Evolutionary conservation across 2,888 invertebrate species (phyloP), one percentile per base, ranked within the genome.

Genomic region (Tetropium fuscum): DNA sequence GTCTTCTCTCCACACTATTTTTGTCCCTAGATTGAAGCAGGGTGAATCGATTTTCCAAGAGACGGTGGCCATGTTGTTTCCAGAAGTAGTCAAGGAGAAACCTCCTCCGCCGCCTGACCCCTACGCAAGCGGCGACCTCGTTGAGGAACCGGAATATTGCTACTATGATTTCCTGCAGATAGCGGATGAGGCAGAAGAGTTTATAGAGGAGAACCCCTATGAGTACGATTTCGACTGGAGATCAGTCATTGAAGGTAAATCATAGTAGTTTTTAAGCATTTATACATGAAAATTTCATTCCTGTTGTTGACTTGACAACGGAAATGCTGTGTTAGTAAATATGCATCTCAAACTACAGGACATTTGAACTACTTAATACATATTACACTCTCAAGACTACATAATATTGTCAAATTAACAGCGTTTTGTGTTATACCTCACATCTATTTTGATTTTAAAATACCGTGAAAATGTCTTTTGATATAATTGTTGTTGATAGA

Each of bases 31-130:
- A 27, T 49, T 88, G 80, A 84, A 84, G 71, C 83, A 85, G 63
- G 86, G 87, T 60, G 85, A 86, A 62, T 82, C 81, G 3, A 86
- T 91, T 65, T 91, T 91, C 69, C 86, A 87, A 64, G 87, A 90
- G 30, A 87, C 88, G 0, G 85, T 90, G 0, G 85, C 85, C 65
- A 83, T 80, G 74, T 76, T 87, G 8, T 88, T 89, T 68, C 88
- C 89, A 0, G 87, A 88, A 72, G 85, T 86, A 20, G 81, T 86
- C 25, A 84, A 84, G 66, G 84, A 84, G 64, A 80, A 82, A 64
- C 80, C 80, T 11, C 80, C 81, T 64, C 74, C 79, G 2, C 81
- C 83, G 43, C 82, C 82, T 19, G 82, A 78, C 69, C 78, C 78
- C 0, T 78, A 80, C 58, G 71, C 64, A 0, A 63, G 59, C 1